Base-by-base conservation (phyloP, 2,797 vertebrate genomes). In the Limosa lapponica region DNA sequence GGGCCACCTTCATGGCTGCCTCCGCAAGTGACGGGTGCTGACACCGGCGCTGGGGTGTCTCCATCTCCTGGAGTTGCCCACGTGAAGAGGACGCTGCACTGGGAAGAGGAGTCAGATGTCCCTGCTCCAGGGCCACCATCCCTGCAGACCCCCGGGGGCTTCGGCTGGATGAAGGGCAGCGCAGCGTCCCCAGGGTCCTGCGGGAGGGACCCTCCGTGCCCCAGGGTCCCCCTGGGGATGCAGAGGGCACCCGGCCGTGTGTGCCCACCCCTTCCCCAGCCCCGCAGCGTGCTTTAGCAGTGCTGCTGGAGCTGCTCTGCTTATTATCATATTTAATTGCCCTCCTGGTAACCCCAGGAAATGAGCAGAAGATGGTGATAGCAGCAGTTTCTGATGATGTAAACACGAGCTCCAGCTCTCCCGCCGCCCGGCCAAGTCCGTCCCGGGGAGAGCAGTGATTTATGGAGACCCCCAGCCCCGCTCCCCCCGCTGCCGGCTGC, bases 281-380 rank as follows among this genome's bases (percentile, higher is more conserved):
- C 71, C 22, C 0, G 20, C 70, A 16, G 6, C 0, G 12, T 37
- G 49, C 67, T 13, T 15, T 32, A 79, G 82, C 92, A 64, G 91
- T 83, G 59, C 88, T 94, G 95, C 89, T 77, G 97, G 97, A 95
- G 97, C 96, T 87, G 90, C 97, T 97, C 95, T 82, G 93, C 79
- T 59, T 97, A 98, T 98, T 98, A 97, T 97, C 98, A 98, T 98
- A 97, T 98, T 98, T 97, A 98, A 98, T 98, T 96, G 97, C 95
- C 97, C 94, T 96, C 85, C 65, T 61, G 79, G 97, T 96, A 97
- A 98, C 97, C 97, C 51, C 78, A 75, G 91, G 95, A 97, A 98
- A 98, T 79, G 92, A 96, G 91, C 73, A 87, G 89, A 85, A 75
- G 95, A 92, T 81, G 62, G 79, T 92, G 98, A 96, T 85, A 89